Evolutionary conservation across 1,140 invertebrate genomes (phyloP).

Genomic region (Magallana ariakensis): DNA sequence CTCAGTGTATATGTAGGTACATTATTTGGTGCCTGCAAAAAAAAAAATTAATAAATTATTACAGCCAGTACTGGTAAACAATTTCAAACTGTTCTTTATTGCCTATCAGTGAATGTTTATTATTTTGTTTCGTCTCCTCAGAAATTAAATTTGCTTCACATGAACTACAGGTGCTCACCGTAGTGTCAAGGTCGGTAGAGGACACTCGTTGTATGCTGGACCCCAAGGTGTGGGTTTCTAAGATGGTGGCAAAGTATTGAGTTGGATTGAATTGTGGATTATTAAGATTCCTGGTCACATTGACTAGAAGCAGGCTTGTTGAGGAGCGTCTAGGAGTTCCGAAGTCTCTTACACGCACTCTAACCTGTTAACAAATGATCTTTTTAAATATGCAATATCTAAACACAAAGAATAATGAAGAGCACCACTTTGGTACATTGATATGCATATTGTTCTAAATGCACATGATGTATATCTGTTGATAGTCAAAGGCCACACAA

Average conservation of each 20-base stretch:
- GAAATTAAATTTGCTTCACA: too few relatives aligned
- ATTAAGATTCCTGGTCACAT: constrained; percentile 62
- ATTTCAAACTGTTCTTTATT: too few relatives aligned
- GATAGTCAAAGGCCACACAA: too few relatives aligned
- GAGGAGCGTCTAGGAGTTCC: constrained; percentile 62
- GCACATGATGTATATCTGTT: too few relatives aligned
- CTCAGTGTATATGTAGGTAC: constrained; percentile 36
- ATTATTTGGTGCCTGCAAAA: constrained; percentile 50
- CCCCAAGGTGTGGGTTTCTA: constrained; percentile 56
- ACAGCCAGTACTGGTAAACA: too few relatives aligned
- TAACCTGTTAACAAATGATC: constrained; percentile 54
- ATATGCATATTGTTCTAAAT: too few relatives aligned
- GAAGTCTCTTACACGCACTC: constrained; percentile 62
- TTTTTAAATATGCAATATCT: too few relatives aligned
- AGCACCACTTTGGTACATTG: too few relatives aligned
- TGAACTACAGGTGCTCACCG: constrained; percentile 3
- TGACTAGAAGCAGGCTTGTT: constrained; percentile 52
- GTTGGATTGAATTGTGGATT: constrained; percentile 48
- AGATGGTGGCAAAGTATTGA: constrained; percentile 49
- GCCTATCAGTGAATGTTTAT: too few relatives aligned
- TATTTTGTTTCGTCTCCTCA: too few relatives aligned
- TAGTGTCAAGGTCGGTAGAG: constrained; percentile 53
- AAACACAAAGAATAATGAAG: too few relatives aligned
- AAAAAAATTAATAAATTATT: background rate
- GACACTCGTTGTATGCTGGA: constrained; percentile 37